phyloP scores from a whole-genome alignment of 2,113 vertebrate genomes.

The Neopipo cinnamomea region DNA sequence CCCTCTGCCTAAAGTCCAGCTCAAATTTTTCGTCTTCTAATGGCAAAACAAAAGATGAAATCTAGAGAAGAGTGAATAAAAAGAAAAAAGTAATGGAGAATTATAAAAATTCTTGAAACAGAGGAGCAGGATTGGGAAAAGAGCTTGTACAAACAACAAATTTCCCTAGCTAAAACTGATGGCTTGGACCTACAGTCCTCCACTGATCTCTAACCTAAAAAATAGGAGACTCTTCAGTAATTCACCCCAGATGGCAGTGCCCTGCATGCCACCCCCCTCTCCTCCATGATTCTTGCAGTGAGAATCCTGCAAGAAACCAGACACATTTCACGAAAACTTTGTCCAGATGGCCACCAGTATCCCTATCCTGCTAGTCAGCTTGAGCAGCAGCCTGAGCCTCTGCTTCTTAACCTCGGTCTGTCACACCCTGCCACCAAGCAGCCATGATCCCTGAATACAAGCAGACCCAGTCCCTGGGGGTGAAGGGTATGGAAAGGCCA shows the following conservation, averaged over 20 bases:
- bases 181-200: not conserved
- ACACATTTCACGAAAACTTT: not conserved
- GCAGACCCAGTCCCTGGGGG: not conserved
- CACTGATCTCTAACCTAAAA: not conserved
- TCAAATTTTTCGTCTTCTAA: not conserved
- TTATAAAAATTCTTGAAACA: not conserved
- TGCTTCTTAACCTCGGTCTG: not conserved
- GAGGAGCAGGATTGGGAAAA: not conserved
- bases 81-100: not conserved
- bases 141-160: not conserved
- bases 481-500: not conserved
- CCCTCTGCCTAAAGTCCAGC: not conserved
- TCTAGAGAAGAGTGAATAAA: not conserved
- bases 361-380: not conserved
- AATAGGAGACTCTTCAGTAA: not conserved
- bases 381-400: not conserved
- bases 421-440: not conserved
- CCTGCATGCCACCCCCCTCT: fast-evolving
- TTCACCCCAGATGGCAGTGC: not conserved
- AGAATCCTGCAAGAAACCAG: not conserved
- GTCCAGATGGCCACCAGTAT: not conserved
- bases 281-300: not conserved
- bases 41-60: not conserved
- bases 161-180: not conserved
- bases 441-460: not conserved